Conservation (phyloP, 2,888 invertebrate species). For the Limnephilus rhombicus region DNA sequence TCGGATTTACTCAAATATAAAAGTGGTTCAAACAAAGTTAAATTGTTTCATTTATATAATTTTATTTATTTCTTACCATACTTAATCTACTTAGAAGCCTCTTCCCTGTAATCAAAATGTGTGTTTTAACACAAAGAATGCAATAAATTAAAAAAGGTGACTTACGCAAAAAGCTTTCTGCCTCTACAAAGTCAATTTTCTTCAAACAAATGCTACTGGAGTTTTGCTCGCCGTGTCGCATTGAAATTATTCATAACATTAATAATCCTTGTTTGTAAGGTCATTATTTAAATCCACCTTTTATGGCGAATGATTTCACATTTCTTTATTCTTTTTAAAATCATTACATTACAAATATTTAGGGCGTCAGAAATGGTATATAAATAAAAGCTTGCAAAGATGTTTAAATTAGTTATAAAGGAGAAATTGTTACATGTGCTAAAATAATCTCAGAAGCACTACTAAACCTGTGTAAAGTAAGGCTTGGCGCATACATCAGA, state of each 20-base stretch:
- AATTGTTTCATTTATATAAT: not conserved
- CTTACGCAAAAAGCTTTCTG: not conserved
- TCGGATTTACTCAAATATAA: too few species aligned
- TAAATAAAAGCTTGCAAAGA: not conserved
- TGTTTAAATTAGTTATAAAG: not conserved
- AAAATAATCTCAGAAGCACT: too few species aligned
- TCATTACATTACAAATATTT: not conserved
- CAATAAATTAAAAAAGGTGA: not conserved
- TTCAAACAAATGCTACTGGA: not conserved
- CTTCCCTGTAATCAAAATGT: not conserved
- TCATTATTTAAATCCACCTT: not conserved
- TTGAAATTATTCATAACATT: conserved; percentile 1
- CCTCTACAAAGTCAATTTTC: not conserved
- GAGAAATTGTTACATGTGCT: not conserved
- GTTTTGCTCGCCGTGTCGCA: not conserved
- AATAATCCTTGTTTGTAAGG: not conserved
- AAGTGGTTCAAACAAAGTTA: too few species aligned
- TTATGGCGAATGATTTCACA: not conserved
- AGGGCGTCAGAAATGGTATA: not conserved
- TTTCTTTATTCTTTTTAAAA: not conserved
- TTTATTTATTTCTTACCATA: not conserved
- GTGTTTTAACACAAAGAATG: not conserved
- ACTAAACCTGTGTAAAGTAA: too few species aligned
- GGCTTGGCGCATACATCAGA: too few species aligned
- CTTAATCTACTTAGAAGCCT: not conserved